Evolutionary conservation across 2,113 vertebrate species (phyloP), one percentile per base, ranked within the genome.

Genomic region (Lanius collurio): DNA sequence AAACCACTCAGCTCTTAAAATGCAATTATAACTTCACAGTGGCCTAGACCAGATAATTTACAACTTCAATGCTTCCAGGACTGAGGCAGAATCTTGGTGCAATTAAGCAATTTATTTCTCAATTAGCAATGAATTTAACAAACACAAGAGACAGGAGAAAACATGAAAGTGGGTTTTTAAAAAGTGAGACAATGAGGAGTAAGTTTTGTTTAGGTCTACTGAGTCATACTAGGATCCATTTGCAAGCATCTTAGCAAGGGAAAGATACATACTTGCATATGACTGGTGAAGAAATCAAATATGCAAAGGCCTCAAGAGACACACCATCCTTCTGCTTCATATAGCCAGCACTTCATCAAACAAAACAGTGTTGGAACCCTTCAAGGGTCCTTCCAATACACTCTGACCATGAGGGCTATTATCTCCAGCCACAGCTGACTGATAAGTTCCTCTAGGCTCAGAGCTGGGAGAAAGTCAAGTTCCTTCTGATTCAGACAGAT

Each of bases 11-110:
- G 92, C 74, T 93, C 67, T 95, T 96, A 95, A 90, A 95, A 93
- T 39, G 74, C 93, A 97, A 93, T 98, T 97, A 97, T 77, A 96
- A 67, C 78, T 94, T 96, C 92, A 93, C 94, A 94, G 92, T 57
- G 74, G 69, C 65, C 90, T 62, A 24, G 47, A 81, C 35, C 50
- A 92, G 52, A 79, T 90, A 87, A 97, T 93, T 96, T 92, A 91
- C 87, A 94, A 84, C 55, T 68, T 42, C 88, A 93, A 5, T 59
- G 89, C 81, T 93, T 67, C 10, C 73, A 83, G 42, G 50, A 80
- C 44, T 74, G 28, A 63, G 80, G 78, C 20, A 91, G 83, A 97
- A 52, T 70, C 46, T 71, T 63, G 89, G 60, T 87, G 44, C 62
- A 70, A 59, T 93, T 62, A 88, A 74, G n/a, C 24, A 90, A 70